phyloP scores from a whole-genome alignment of 2,797 vertebrate species.

The Oreonectes daqikongensis region DNA sequence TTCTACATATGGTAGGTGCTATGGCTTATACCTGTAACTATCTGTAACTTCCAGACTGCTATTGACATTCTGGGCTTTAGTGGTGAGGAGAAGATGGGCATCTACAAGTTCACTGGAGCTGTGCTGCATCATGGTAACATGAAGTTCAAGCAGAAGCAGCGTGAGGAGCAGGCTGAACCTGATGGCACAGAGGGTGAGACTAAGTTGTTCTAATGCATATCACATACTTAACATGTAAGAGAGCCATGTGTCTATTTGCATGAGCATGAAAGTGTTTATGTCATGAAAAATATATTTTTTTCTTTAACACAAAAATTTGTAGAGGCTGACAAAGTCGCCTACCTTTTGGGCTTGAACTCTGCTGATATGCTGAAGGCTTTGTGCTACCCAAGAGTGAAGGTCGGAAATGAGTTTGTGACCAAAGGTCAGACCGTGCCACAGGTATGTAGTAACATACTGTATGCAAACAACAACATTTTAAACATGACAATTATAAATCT shows the following conservation, averaged over 20 bases:
- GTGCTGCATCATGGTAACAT: conserved; percentile 51
- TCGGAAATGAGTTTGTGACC: conserved; percentile 75
- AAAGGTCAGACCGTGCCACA: conserved; percentile 72
- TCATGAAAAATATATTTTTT: not conserved
- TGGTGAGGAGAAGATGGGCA: conserved; percentile 45
- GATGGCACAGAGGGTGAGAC: conserved; percentile 81
- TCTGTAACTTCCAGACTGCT: conserved; percentile 36
- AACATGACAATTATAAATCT: too few relatives aligned
- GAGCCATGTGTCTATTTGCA: not conserved
- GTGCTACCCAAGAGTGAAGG: conserved; percentile 63
- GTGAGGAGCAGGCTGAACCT: conserved; percentile 87
- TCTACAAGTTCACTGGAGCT: conserved; percentile 53
- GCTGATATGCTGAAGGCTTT: conserved; percentile 71
- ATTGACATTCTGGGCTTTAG: conserved; percentile 55
- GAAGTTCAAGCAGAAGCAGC: conserved; percentile 82
- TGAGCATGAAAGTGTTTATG: not conserved
- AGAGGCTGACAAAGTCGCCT: conserved; percentile 75
- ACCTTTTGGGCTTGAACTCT: conserved; percentile 72
- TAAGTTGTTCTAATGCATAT: too few relatives aligned
- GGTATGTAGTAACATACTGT: not conserved
- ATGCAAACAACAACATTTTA: too few relatives aligned
- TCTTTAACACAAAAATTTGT: not conserved
- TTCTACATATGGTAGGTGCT: not conserved
- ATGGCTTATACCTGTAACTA: not conserved
- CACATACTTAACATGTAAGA: too few relatives aligned